Conservation (phyloP, 2,888 invertebrate genomes). For the Chrysopilus asiliformis region DNA sequence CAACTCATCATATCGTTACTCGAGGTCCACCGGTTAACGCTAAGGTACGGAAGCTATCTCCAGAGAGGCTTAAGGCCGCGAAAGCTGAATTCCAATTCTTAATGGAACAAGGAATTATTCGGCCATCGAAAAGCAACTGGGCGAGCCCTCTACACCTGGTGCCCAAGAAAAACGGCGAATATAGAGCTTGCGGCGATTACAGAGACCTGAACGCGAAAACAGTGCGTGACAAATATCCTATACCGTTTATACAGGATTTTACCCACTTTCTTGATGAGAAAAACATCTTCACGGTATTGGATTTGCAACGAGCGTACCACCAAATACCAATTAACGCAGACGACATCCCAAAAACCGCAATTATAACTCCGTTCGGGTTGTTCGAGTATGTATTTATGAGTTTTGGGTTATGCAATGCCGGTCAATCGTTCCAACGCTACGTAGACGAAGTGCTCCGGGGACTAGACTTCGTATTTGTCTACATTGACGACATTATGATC, state of each 20-base stretch:
- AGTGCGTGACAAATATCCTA: background rate
- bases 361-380: conserved; percentile 26
- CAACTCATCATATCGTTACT: background rate
- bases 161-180: conserved; percentile 17
- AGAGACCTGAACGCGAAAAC: conserved; percentile 18
- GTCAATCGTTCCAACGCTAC: conserved; percentile 25
- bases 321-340: conserved; percentile 22
- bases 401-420: conserved; percentile 26
- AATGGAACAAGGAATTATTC: conserved; percentile 27
- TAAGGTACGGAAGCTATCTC: background rate
- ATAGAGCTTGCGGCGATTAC: conserved; percentile 26
- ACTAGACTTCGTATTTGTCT: conserved; percentile 17
- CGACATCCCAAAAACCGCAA: conserved; percentile 21
- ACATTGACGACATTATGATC: conserved; percentile 21
- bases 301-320: conserved; percentile 21
- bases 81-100: conserved; percentile 8
- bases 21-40: background rate
- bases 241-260: background rate
- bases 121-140: conserved; percentile 31
- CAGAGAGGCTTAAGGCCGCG: background rate
- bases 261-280: conserved; percentile 17
- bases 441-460: conserved; percentile 21
- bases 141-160: conserved; percentile 27
- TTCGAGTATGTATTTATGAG: conserved; percentile 24
- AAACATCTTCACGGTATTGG: conserved; percentile 20